These are phyloP conservation scores for Columba guinea DNA, from an alignment of 2,797 vertebrate genomes.

Conservation along the genomic window DNA sequence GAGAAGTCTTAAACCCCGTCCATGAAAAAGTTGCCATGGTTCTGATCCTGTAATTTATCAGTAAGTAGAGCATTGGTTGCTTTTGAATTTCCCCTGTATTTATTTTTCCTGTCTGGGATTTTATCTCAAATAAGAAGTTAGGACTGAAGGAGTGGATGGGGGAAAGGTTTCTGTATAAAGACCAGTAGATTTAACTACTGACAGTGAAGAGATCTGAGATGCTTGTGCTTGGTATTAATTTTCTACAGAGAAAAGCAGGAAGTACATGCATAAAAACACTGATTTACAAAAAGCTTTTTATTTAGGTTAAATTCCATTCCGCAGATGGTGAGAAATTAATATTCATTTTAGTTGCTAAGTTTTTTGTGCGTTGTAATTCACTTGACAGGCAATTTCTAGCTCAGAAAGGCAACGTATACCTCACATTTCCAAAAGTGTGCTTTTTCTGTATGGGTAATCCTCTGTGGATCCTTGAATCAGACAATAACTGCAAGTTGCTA, in stretches of 20 bases:
- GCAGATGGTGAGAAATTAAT: not conserved
- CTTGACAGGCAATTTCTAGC: slow-evolving; percentile 38
- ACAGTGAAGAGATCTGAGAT: not conserved
- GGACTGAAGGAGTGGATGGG: not conserved
- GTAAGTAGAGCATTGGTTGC: slow-evolving; percentile 11
- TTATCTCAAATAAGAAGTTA: slow-evolving; percentile 17
- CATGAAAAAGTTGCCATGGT: slow-evolving; percentile 14
- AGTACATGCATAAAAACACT: not conserved
- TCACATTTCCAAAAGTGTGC: not conserved
- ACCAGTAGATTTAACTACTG: not conserved
- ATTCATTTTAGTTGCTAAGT: not conserved
- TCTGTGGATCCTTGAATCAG: slow-evolving; percentile 36
- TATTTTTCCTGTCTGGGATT: slow-evolving; percentile 3
- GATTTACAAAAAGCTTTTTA: not conserved
- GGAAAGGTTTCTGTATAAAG: not conserved
- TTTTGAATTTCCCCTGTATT: not conserved
- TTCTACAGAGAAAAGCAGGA: not conserved
- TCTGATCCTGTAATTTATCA: slow-evolving; percentile 27
- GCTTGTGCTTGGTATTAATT: not conserved
- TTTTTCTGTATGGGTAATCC: slow-evolving; percentile 22
- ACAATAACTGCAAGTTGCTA: slow-evolving; percentile 33
- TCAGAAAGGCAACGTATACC: not conserved
- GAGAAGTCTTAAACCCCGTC: not conserved
- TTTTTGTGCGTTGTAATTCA: slow-evolving; percentile 7
- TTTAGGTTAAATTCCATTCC: not conserved